Base-by-base conservation (phyloP, 2,888 invertebrate species). In the Amphipoea oculea region DNA sequence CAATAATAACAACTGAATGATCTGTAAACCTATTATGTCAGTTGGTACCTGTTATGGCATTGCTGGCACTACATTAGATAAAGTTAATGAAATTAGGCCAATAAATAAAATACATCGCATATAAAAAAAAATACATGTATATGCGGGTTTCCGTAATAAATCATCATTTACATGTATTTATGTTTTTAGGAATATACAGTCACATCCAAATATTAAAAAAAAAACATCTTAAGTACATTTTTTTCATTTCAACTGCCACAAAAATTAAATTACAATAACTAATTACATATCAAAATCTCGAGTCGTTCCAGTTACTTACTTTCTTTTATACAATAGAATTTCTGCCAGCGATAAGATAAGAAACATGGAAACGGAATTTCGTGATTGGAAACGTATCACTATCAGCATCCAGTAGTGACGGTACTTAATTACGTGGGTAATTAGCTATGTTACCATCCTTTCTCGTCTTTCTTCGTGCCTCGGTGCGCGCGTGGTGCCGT, bases 281-380 rank as follows among this genome's bases (percentile, higher is more conserved):
- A 70, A 42, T 20, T n/a, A 42, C 42, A 12, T 20, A 51, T 51
- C 1, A 42, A 65, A 20, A 14, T 45, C 3, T 42, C 17, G 36
- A 79, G 14, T 42, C 60, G 17, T 67, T 48, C 23, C 57, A 40
- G 40, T 71, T n/a, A 66, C 54, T 42, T 67, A 68, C 57, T 67
- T 76, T 60, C 76, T 17, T 48, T 4, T 20, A 60, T 42, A 60
- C 60, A 67, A 79, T n/a, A 11, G 36, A 51, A 73, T 62, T 42
- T 42, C 80, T 40, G 57, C 29, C 11, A 1, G 3, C 51, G 80
- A 60, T 79, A 73, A 79, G 79, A 67, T 67, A 67, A 79, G 65
- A 57, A 62, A 68, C 36, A 14, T 78, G 12, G 20, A 51, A 67
- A 62, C 20, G 29, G n/a, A 60, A 42, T 72, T n/a, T 62, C 12